A percentile compares a stretch with the other conserved stretches of the same genome.
Conservation (phyloP, 1,140 invertebrate genomes). For the Zophobas morio region DNA sequence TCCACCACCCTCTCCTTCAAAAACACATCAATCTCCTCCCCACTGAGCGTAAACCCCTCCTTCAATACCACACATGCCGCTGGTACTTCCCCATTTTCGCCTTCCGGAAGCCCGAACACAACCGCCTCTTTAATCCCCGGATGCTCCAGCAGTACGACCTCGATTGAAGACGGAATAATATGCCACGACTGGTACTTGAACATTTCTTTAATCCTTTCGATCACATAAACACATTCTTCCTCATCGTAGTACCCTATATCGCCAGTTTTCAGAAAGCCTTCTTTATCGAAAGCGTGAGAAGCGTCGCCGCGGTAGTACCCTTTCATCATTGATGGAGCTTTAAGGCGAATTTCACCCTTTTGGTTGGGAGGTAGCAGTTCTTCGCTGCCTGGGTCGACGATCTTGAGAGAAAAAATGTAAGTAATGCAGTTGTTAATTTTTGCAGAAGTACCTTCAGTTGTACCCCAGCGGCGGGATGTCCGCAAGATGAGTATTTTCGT, state of each 20-base stretch:
- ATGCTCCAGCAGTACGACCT: constrained; percentile 75
- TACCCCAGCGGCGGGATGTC: no score
- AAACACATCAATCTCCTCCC: constrained; percentile 8
- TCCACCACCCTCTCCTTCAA: background rate
- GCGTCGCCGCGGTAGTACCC: constrained; percentile 75
- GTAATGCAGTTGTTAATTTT: no score
- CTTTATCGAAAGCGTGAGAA: constrained; percentile 71
- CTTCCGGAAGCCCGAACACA: constrained; percentile 46
- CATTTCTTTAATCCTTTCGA: constrained; percentile 80
- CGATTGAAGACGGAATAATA: constrained; percentile 72
- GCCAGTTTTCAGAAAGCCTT: constrained; percentile 77
- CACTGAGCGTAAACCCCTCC: background rate
- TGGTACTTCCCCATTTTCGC: constrained; percentile 4
- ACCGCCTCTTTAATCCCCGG: constrained; percentile 68
- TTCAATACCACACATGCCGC: constrained; percentile 19
- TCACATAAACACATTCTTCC: constrained; percentile 75
- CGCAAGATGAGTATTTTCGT: no score
- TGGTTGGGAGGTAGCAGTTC: constrained; percentile 67
- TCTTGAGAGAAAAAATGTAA: constrained; percentile 65
- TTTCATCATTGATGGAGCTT: constrained; percentile 68
- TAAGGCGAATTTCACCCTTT: constrained; percentile 72
- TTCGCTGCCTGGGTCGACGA: constrained; percentile 67
- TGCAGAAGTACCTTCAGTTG: no score
- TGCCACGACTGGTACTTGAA: constrained; percentile 77
- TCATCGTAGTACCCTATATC: constrained; percentile 79